Evolutionary conservation across 2,888 invertebrate species (phyloP).

Genomic region (Athalia rosae): DNA sequence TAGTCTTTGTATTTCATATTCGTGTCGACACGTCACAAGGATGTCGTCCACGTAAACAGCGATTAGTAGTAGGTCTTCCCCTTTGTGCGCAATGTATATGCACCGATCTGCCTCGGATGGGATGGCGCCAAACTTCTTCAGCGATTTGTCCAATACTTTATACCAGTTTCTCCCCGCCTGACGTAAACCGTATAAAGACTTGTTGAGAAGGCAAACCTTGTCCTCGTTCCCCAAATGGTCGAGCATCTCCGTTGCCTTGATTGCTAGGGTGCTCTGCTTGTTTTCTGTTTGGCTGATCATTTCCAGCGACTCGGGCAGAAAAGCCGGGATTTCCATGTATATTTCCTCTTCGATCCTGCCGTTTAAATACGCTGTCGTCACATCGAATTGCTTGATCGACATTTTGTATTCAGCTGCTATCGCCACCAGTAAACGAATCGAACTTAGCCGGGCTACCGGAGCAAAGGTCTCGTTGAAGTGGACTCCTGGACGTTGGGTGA

Average conservation of each 20-base stretch:
- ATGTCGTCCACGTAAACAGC: no score
- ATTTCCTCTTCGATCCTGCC: constrained; percentile 53
- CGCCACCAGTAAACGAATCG: constrained; percentile 54
- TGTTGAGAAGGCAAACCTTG: constrained; percentile 51
- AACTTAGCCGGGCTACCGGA: constrained; percentile 51
- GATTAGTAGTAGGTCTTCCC: no score
- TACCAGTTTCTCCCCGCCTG: constrained; percentile 55
- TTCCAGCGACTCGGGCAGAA: constrained; percentile 36
- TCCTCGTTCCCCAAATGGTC: constrained; percentile 44
- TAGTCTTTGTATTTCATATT: no score
- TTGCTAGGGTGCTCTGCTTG: constrained; percentile 14
- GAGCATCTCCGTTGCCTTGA: constrained; percentile 46
- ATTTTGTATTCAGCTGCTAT: constrained; percentile 51
- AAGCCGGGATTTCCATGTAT: constrained; percentile 53
- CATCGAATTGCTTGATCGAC: constrained; percentile 54
- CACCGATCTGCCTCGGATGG: constrained; percentile 46
- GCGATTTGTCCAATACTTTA: constrained; percentile 32
- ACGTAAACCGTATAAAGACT: constrained; percentile 53
- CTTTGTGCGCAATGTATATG: no score
- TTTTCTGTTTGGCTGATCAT: constrained; percentile 20
- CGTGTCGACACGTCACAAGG: no score
- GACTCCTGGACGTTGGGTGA: constrained; percentile 52
- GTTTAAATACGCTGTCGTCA: constrained; percentile 56
- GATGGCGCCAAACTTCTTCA: constrained; percentile 37
- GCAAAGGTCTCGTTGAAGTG: constrained; percentile 54